Conservation (phyloP, 2,113 vertebrate genomes). For the Hoplias malabaricus region DNA sequence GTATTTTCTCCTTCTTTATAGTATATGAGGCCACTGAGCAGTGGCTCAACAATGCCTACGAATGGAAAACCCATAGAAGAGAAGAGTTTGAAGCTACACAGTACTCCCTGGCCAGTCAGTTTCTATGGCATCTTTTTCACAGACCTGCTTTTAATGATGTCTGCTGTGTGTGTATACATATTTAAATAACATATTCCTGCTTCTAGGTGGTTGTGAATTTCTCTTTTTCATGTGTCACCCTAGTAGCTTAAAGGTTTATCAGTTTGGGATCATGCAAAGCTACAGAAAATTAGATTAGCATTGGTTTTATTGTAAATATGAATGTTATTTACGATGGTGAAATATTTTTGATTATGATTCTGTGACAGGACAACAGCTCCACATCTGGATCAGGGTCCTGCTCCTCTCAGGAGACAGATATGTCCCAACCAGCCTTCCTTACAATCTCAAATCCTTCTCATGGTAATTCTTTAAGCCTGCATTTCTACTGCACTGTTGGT, state of each 20-base stretch:
- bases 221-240: neutral
- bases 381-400: slow-evolving; percentile 64
- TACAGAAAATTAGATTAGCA: too few species aligned
- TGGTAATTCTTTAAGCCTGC: slow-evolving; percentile 55
- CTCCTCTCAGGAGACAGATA: slow-evolving; percentile 70
- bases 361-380: slow-evolving; percentile 56
- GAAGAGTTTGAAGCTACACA: slow-evolving; percentile 55
- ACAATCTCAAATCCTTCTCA: slow-evolving; percentile 57
- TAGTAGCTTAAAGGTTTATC: too few species aligned
- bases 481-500: too few species aligned
- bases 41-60: slow-evolving; percentile 45
- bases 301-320: neutral
- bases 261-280: too few species aligned
- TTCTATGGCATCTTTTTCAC: neutral
- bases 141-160: neutral
- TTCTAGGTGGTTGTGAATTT: neutral
- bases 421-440: slow-evolving; percentile 70
- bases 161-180: neutral
- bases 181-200: neutral
- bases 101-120: slow-evolving; percentile 66
- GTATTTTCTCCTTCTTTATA: slow-evolving; percentile 27
- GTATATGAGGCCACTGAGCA: slow-evolving; percentile 43
- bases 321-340: too few species aligned
- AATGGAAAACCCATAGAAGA: slow-evolving; percentile 55
- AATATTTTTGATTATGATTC: too few species aligned